These are phyloP conservation scores for Tragelaphus scriptus DNA, from an alignment of 2,113 vertebrate genomes.

Conservation along the genomic window DNA sequence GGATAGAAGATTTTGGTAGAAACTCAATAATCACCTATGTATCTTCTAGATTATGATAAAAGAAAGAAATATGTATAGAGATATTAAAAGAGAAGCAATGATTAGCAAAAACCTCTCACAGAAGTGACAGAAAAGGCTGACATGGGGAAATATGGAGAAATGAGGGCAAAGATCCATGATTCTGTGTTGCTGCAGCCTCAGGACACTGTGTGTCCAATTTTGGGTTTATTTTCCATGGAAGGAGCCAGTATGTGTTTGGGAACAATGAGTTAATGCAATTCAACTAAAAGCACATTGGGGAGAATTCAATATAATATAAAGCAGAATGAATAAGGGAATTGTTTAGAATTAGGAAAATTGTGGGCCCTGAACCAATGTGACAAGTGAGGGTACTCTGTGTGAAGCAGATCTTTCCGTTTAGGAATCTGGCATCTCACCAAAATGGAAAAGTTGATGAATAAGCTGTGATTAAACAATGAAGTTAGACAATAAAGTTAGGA, in stretches of 20 bases:
- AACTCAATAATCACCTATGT: neutral
- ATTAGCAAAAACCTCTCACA: neutral
- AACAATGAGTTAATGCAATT: slow-evolving; percentile 44
- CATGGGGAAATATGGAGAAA: neutral
- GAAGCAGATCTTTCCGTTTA: neutral
- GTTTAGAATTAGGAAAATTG: slow-evolving; percentile 27
- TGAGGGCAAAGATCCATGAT: neutral
- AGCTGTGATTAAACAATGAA: slow-evolving; percentile 28
- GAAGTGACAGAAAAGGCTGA: neutral
- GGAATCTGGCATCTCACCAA: neutral
- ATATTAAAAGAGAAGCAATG: neutral
- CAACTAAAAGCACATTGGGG: slow-evolving; percentile 24
- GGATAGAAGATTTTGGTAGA: neutral
- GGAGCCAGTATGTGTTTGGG: slow-evolving; percentile 4
- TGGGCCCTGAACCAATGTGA: neutral
- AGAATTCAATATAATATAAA: slow-evolving; percentile 12
- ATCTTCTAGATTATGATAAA: neutral
- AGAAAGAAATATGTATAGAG: neutral
- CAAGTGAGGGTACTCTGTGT: neutral
- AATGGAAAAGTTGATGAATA: neutral
- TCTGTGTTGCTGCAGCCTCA: neutral
- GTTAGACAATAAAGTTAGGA: neutral
- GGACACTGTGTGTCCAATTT: neutral
- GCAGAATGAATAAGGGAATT: slow-evolving; percentile 14
- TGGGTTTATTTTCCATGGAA: slow-evolving; percentile 35